Base-by-base conservation (phyloP, 2,797 vertebrate genomes). In the Synaphobranchus kaupii region DNA sequence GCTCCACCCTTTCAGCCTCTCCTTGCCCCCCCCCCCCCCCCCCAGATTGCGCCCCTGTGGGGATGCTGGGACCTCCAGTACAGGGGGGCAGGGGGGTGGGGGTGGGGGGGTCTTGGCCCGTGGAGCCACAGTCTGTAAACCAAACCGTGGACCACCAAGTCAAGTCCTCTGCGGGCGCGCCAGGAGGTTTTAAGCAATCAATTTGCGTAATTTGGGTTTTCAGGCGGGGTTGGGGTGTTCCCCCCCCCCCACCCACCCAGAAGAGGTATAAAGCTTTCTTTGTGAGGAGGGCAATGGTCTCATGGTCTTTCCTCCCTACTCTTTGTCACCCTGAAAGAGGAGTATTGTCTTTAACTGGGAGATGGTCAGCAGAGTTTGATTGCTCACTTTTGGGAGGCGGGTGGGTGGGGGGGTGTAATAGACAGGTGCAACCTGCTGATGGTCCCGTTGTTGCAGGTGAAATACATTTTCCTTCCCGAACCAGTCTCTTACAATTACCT, bases 251-350 rank as follows among this genome's bases (percentile, higher is more conserved):
- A 89, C 85, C 88, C 86, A 91, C 92, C 91, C 90, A 89, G 85
- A 90, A 73, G 54, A 86, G 90, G 89, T 90, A 89, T 92, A 92
- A 93, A 92, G 89, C 89, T 44, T 84, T 91, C 93, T 93, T 94
- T 94, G 93, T 94, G 83, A 90, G 85, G 90, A 90, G 93, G 91
- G 91, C 39, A 39, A 87, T 88, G 91, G 92, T 94, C 92, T 92
- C 90, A 91, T 90, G 85, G 85, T 85, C 88, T 85, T 83, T 89
- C 82, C 85, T 84, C 60, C 89, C 89, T 86, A 85, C 80, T 88
- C 90, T 92, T 91, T 90, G 87, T 90, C 87, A 89, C 12, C 58
- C 84, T 93, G 90, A 93, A 91, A 90, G 92, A 91, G 88, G 89
- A 89, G 91, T 88, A 90, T 93, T 91, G 89, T 91, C 87, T 92